A percentile compares a stretch with the other conserved stretches of the same genome.
Evolutionary conservation across 2,797 vertebrate genomes (phyloP).

Genomic region (Micrastur ruficollis): DNA sequence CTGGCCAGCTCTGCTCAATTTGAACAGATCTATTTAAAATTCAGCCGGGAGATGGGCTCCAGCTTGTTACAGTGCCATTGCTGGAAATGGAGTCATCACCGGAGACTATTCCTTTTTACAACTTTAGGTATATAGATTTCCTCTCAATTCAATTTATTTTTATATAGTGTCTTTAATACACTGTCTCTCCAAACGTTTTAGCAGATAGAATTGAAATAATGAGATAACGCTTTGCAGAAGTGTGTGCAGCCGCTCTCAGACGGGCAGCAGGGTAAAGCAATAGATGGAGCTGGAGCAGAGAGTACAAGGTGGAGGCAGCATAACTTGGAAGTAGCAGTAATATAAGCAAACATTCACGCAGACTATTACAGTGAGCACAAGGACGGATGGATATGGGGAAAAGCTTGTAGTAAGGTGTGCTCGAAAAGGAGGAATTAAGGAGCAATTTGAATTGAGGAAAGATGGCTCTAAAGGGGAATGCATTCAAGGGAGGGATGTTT

Average conservation of each 20-base stretch:
- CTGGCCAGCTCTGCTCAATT: not conserved
- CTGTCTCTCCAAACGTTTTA: constrained; percentile 61
- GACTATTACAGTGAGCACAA: not conserved
- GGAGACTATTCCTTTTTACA: constrained; percentile 61
- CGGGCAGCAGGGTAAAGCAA: constrained; percentile 18
- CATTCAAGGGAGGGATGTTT: not conserved
- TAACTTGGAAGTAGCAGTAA: constrained; percentile 24
- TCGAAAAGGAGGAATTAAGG: constrained; percentile 37
- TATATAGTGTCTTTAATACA: constrained; percentile 68
- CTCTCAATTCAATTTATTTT: constrained; percentile 66
- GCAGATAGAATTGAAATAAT: constrained; percentile 68
- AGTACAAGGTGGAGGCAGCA: constrained; percentile 19
- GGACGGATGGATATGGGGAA: constrained; percentile 29
- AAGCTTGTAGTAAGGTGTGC: not conserved
- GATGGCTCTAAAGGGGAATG: constrained; percentile 3
- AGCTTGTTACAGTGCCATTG: not conserved
- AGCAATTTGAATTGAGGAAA: constrained; percentile 17
- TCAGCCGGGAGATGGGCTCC: not conserved
- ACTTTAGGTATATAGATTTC: constrained; percentile 60
- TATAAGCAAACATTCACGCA: constrained; percentile 11
- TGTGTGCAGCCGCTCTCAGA: constrained; percentile 27
- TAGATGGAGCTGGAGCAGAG: constrained; percentile 44
- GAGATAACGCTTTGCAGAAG: constrained; percentile 65
- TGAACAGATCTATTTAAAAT: constrained; percentile 58
- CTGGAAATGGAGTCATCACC: constrained; percentile 63